Evolutionary conservation across 2,797 vertebrate species (phyloP).

Genomic region (Paramormyrops hopkinsi): DNA sequence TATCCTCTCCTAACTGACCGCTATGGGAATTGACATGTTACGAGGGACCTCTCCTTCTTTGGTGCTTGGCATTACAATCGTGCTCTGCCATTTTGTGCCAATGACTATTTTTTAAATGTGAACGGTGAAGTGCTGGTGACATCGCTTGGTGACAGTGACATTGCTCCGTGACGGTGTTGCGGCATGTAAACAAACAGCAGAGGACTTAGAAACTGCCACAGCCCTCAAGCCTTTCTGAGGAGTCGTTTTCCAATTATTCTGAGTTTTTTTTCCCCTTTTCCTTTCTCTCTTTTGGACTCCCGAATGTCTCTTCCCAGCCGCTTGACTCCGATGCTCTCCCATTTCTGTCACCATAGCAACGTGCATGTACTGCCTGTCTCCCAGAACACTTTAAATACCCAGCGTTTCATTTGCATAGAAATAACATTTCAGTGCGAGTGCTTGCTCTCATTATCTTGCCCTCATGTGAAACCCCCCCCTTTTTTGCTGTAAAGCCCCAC

Average conservation of each 20-base stretch:
- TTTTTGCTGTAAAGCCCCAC: not conserved
- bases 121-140: not conserved
- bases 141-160: not conserved
- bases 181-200: constrained; percentile 21
- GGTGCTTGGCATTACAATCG: not conserved
- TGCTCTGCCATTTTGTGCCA: not conserved
- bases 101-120: not conserved
- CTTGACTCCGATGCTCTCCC: constrained; percentile 59
- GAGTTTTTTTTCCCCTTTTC: not conserved
- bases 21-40: not conserved
- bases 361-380: constrained; percentile 42
- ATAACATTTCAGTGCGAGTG: constrained; percentile 64
- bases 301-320: constrained; percentile 42
- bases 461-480: not conserved
- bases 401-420: constrained; percentile 68
- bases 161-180: not conserved
- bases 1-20: not conserved
- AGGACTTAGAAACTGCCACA: constrained; percentile 1
- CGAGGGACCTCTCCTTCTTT: not conserved
- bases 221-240: not conserved
- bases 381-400: constrained; percentile 51
- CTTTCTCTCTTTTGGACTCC: constrained; percentile 30
- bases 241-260: constrained; percentile 26
- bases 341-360: constrained; percentile 64
- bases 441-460: constrained; percentile 37